Evolutionary conservation across 2,888 invertebrate genomes (phyloP), one percentile per base, ranked within the genome.

Genomic region (Acanthoscelides obtectus): DNA sequence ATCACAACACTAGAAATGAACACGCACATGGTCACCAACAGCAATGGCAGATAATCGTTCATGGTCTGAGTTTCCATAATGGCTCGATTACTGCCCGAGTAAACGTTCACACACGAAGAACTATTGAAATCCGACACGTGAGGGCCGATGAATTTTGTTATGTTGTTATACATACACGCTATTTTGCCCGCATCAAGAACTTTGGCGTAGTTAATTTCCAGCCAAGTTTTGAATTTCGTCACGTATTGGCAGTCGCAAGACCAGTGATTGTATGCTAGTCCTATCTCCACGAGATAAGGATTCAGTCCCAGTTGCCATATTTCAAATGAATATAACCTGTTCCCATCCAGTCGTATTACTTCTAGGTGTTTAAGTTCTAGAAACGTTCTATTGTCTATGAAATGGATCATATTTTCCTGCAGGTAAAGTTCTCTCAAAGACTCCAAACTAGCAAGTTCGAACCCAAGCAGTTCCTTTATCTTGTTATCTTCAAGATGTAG

Each of bases 401-500:
- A 91, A 79, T 90, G 88, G 80, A 97, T 91, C 84, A 91, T 88
- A 87, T 97, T 97, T 82, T 93, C 92, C 84, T 96, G 95, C 76
- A 97, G 87, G 86, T 96, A 95, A 71, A 97, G 88, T 83, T 96
- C 96, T 72, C 93, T 90, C 78, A 97, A 88, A 84, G 91, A 92
- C 83, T 94, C 94, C 79, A 97, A 86, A 76, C 93, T 92, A 74
- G 91, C 90, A 82, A 97, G 89, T 85, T 96, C 96, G 81, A 92
- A 93, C 70, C 96, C 96, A 79, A 92, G 87, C 77, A 97, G 87
- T 78, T 91, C 90, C 81, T 90, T 91, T 78, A 97, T 91, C 82
- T 91, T 90, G 85, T 97, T 97, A 83, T 94, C 92, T 86, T 97
- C 95, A 82, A 97, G 89, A 86, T 97, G 96, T 77, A 97, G 89